A percentile compares a stretch with the other conserved stretches of the same genome.
These are phyloP conservation scores for Glareola pratincola DNA, from an alignment of 2,113 vertebrate species.

Conservation along the genomic window DNA sequence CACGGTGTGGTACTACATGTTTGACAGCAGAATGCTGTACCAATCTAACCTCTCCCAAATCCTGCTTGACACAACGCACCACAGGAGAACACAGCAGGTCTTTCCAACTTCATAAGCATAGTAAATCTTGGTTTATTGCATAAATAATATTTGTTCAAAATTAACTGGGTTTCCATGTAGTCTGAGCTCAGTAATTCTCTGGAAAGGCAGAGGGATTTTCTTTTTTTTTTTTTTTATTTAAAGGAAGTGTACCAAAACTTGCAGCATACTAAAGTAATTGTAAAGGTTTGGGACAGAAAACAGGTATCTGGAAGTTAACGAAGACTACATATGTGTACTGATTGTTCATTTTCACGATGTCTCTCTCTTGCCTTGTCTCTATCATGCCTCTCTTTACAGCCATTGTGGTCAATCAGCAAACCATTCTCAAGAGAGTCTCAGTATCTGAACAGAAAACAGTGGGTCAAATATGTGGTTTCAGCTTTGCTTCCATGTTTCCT, in stretches of 20 bases:
- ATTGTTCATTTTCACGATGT: neutral
- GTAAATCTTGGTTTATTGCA: neutral
- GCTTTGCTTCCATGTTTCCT: neutral
- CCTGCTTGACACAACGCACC: neutral
- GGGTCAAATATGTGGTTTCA: neutral
- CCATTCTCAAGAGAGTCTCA: neutral
- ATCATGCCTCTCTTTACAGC: neutral
- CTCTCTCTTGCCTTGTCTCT: neutral
- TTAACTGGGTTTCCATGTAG: neutral
- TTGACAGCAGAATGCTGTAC: neutral
- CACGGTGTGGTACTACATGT: neutral
- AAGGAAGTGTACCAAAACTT: neutral
- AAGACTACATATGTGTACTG: neutral
- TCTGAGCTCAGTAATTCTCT: neutral
- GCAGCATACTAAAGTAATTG: neutral
- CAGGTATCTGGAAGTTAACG: neutral
- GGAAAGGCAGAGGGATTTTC: neutral
- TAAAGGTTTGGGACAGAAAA: neutral
- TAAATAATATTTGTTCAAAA: neutral
- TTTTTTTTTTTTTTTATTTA: neutral
- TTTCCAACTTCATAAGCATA: neutral
- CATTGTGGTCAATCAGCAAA: neutral
- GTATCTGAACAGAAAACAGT: neutral
- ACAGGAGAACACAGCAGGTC: neutral
- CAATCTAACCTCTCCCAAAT: neutral